Percentiles rank a stretch among this genome's conserved stretches.
Conservation (phyloP, 2,113 vertebrate species). For the Notothenia coriiceps region DNA sequence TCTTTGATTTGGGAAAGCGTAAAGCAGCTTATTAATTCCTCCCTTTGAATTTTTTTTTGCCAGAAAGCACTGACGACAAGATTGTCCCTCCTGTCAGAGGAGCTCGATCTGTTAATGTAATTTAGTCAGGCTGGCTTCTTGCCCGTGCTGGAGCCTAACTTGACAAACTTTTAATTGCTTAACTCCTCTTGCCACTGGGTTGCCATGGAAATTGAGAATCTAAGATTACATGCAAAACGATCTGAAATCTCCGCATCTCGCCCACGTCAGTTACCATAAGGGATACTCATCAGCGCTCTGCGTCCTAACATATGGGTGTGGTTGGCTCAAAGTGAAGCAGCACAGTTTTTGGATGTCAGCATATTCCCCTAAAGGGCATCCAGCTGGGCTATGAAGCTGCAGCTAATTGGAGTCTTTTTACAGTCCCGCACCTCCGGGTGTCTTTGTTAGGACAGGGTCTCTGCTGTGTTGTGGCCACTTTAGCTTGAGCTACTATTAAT, state of each 20-base stretch:
- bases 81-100: conserved; percentile 28
- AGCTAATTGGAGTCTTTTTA: conserved; percentile 51
- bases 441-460: conserved; percentile 37
- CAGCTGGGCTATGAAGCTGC: conserved; percentile 43
- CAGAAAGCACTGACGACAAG: conserved; percentile 44
- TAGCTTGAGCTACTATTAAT: conserved; percentile 25
- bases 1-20: conserved; percentile 18
- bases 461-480: conserved; percentile 21
- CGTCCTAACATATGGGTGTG: conserved; percentile 26
- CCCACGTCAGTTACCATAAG: conserved; percentile 15
- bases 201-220: conserved; percentile 49
- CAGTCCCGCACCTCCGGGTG: conserved; percentile 32
- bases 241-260: not conserved
- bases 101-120: conserved; percentile 55
- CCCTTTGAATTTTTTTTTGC: not conserved
- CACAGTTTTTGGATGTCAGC: conserved; percentile 41
- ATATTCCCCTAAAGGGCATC: conserved; percentile 33
- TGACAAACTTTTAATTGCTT: conserved; percentile 73
- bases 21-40: conserved; percentile 39
- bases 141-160: conserved; percentile 34
- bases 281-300: conserved; percentile 63
- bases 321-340: conserved; percentile 16
- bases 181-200: conserved; percentile 41
- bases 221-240: not conserved
- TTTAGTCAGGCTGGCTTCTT: conserved; percentile 48